A percentile compares a stretch with the other conserved stretches of the same genome.
phyloP scores from a whole-genome alignment of 2,888 invertebrate species.

The Phytoseiulus persimilis region DNA sequence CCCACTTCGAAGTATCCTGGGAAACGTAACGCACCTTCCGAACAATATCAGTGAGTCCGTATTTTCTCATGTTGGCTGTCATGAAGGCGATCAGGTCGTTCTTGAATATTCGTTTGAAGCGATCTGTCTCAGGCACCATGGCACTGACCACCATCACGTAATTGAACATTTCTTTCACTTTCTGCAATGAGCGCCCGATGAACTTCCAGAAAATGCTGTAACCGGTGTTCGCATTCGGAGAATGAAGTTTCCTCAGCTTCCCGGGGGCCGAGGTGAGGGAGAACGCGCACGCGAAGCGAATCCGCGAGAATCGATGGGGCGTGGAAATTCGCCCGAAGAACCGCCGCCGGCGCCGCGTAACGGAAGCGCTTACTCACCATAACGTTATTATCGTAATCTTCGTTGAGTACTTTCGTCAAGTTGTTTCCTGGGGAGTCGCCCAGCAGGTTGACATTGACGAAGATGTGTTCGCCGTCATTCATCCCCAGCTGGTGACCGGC shows the following conservation, averaged over 20 bases:
- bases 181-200: not conserved
- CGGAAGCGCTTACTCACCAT: not conserved
- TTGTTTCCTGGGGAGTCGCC: conserved; percentile 19
- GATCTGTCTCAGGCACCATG: conserved; percentile 37
- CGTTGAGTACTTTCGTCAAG: conserved; percentile 18
- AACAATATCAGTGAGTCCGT: conserved; percentile 26
- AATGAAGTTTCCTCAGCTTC: too few species aligned
- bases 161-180: conserved; percentile 33
- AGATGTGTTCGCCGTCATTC: conserved; percentile 13
- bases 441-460: conserved; percentile 17
- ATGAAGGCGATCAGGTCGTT: conserved; percentile 32
- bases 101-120: conserved; percentile 19
- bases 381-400: conserved; percentile 25
- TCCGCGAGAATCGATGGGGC: too few species aligned
- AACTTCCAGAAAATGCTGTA: not conserved
- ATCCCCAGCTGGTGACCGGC: conserved; percentile 6
- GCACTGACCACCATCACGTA: conserved; percentile 33
- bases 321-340: too few species aligned
- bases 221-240: not conserved
- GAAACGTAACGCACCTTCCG: not conserved
- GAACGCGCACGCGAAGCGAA: too few species aligned
- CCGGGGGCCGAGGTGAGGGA: too few species aligned
- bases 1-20: too few species aligned
- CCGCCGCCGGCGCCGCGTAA: too few species aligned
- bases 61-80: conserved; percentile 29